phyloP scores from a whole-genome alignment of 2,888 invertebrate species.

The Drosophila buzzatii region DNA sequence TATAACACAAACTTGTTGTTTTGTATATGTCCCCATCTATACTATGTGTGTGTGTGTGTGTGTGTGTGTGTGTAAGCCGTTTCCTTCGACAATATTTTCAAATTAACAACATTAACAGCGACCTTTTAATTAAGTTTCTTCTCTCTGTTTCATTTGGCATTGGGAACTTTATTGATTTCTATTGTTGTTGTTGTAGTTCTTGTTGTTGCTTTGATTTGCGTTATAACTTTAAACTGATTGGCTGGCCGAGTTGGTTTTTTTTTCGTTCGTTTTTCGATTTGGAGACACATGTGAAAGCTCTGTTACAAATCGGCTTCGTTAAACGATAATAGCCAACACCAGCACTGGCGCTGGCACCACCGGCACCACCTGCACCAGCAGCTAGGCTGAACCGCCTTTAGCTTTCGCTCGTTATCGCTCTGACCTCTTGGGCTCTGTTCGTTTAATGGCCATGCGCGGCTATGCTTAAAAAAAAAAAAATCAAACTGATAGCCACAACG shows the following conservation, averaged over 20 bases:
- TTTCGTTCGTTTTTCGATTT: constrained; percentile 40
- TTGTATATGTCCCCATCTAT: constrained; percentile 41
- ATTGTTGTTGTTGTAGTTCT: constrained; percentile 32
- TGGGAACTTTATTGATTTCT: constrained; percentile 80
- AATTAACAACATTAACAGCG: constrained; percentile 79
- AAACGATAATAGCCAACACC: constrained; percentile 66
- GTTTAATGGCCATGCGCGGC: constrained; percentile 59
- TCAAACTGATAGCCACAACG: constrained; percentile 52
- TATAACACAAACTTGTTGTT: constrained; percentile 56
- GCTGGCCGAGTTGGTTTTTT: constrained; percentile 31
- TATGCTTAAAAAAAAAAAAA: constrained; percentile 7
- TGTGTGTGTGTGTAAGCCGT: constrained; percentile 59
- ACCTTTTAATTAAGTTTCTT: constrained; percentile 80
- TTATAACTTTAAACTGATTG: constrained; percentile 68
- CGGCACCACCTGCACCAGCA: constrained; percentile 24
- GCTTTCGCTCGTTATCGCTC: constrained; percentile 79
- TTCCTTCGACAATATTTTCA: constrained; percentile 80
- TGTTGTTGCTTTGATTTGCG: constrained; percentile 48
- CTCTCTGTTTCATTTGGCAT: constrained; percentile 63
- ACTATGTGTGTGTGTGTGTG: constrained; percentile 14
- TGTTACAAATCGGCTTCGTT: constrained; percentile 77
- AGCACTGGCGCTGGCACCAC: constrained; percentile 16
- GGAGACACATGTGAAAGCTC: constrained; percentile 74
- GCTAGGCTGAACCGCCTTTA: constrained; percentile 61
- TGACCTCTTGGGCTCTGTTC: constrained; percentile 71